These are phyloP conservation scores for Anguilla pacifica DNA, from an alignment of 2,797 vertebrate genomes.

Conservation along the genomic window DNA sequence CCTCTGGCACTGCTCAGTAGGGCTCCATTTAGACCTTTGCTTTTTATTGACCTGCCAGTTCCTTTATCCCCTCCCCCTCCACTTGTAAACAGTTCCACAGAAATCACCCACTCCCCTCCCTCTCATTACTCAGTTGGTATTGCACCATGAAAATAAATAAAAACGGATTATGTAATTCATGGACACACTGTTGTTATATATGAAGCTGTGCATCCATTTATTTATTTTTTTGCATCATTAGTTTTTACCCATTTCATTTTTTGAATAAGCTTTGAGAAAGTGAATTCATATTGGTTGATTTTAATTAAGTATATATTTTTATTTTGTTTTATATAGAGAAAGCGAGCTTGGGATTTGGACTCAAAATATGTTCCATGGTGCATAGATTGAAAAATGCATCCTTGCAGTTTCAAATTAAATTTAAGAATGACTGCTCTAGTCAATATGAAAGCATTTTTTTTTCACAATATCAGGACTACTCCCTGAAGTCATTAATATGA, in stretches of 20 bases:
- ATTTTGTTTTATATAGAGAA: neutral
- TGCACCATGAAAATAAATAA: neutral
- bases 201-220: neutral
- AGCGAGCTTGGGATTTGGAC: neutral
- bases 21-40: constrained; percentile 52
- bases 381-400: constrained; percentile 15
- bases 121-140: neutral
- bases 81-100: neutral
- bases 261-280: neutral
- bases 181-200: neutral
- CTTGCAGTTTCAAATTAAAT: constrained; percentile 36
- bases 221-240: neutral
- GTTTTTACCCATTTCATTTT: neutral
- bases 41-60: constrained; percentile 49
- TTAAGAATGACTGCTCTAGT: constrained; percentile 27
- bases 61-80: constrained; percentile 36
- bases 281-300: neutral
- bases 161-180: neutral
- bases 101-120: neutral
- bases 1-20: constrained; percentile 45
- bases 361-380: neutral
- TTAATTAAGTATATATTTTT: neutral
- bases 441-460: constrained; percentile 32
- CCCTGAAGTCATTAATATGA: constrained; percentile 10
- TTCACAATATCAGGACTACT: constrained; percentile 21